Conservation (phyloP, 2,113 vertebrate species). For the mouse (Mus musculus) region GRCm39 chr2:132562501-132563000, state of each 20-base stretch:
- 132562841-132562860: neutral
- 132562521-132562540: neutral
- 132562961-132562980: neutral
- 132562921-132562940: neutral
- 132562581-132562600: conserved; percentile 3
- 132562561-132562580: neutral
- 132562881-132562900: neutral
- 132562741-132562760: neutral
- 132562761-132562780: neutral
- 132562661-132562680: neutral
- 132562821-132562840: neutral
- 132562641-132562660: neutral
- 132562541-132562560: conserved; percentile 15
- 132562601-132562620: neutral
- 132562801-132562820: conserved; percentile 15
- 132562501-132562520: neutral
- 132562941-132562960: neutral
- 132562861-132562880: neutral
- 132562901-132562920: neutral
- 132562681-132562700: conserved; percentile 20
- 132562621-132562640: neutral
- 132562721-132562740: neutral
- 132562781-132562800: neutral
- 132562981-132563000: neutral
- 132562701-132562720: neutral